Evolutionary conservation across 2,113 vertebrate species (phyloP).

Genomic region (Pangasianodon gigas): DNA sequence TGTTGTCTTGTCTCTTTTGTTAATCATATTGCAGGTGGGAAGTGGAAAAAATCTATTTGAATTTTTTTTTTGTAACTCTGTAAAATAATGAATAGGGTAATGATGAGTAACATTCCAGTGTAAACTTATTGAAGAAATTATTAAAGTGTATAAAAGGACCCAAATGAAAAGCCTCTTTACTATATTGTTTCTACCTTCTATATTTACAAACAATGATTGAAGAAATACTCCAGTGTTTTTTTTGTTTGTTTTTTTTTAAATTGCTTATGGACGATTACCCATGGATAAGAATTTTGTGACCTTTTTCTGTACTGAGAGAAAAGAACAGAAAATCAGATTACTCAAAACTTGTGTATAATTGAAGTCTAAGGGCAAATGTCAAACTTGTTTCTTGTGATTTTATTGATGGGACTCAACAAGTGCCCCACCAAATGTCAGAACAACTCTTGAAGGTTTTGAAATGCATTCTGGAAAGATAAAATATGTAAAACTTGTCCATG

Average conservation of each 20-base stretch:
- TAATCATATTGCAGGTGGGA: conserved; percentile 44
- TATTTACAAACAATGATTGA: background rate
- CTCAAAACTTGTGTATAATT: background rate
- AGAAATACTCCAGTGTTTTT: background rate
- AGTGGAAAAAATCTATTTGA: conserved; percentile 25
- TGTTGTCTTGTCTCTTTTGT: conserved; percentile 31
- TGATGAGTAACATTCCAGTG: conserved; percentile 55
- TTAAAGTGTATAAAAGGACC: conserved; percentile 48
- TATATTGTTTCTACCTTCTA: background rate
- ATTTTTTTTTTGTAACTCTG: conserved; percentile 51
- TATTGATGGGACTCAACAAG: background rate
- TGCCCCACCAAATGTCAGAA: background rate
- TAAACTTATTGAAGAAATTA: conserved; percentile 49
- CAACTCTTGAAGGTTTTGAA: background rate
- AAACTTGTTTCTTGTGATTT: too few species aligned
- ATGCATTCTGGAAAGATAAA: background rate
- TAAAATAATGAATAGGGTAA: conserved; percentile 53
- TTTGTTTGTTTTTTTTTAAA: background rate
- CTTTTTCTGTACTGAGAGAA: background rate
- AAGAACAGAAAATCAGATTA: background rate
- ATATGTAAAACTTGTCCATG: background rate
- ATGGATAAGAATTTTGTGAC: background rate
- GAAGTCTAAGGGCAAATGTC: background rate
- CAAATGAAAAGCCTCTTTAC: conserved; percentile 16
- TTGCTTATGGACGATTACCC: background rate